These are phyloP conservation scores for Sebastes diaconus DNA, from an alignment of 2,797 vertebrate species.

Conservation along the genomic window DNA sequence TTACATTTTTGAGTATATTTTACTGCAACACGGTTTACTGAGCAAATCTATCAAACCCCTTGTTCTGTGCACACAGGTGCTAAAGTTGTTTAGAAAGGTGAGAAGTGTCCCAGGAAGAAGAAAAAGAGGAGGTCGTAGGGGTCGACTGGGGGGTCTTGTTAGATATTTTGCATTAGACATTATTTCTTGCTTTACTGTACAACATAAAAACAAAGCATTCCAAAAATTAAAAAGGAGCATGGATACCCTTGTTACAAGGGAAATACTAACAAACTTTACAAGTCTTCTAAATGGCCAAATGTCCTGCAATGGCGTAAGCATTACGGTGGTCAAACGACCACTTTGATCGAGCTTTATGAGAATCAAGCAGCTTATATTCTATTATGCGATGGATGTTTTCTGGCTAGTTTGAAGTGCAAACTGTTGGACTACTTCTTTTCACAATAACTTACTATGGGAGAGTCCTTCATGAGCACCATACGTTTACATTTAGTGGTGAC, in stretches of 20 bases:
- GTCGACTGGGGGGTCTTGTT: conserved; percentile 12
- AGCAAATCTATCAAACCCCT: conserved; percentile 46
- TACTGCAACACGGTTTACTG: conserved; percentile 62
- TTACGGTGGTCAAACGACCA: conserved; percentile 55
- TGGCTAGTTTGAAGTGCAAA: conserved; percentile 27
- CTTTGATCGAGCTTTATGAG: conserved; percentile 68
- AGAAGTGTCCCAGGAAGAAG: conserved; percentile 10
- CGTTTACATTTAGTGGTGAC: background rate
- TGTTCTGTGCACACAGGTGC: conserved; percentile 14
- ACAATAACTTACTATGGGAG: conserved; percentile 21
- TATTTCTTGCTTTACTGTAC: conserved; percentile 53
- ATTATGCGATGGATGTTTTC: conserved; percentile 36
- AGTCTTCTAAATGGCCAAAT: conserved; percentile 78
- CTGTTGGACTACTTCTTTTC: conserved; percentile 15
- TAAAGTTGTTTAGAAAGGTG: conserved; percentile 27
- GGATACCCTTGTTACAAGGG: conserved; percentile 83
- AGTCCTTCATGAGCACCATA: conserved; percentile 4
- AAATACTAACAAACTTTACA: conserved; percentile 72
- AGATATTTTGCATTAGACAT: background rate
- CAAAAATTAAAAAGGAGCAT: conserved; percentile 59
- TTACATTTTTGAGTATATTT: conserved; percentile 72
- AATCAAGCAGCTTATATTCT: conserved; percentile 61
- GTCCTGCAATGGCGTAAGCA: conserved; percentile 81
- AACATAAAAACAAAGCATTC: conserved; percentile 68
- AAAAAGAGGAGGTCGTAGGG: background rate